Percentiles rank a stretch among this genome's conserved stretches.
Conservation (phyloP, 2,888 invertebrate genomes). For the Apoda limacodes region DNA sequence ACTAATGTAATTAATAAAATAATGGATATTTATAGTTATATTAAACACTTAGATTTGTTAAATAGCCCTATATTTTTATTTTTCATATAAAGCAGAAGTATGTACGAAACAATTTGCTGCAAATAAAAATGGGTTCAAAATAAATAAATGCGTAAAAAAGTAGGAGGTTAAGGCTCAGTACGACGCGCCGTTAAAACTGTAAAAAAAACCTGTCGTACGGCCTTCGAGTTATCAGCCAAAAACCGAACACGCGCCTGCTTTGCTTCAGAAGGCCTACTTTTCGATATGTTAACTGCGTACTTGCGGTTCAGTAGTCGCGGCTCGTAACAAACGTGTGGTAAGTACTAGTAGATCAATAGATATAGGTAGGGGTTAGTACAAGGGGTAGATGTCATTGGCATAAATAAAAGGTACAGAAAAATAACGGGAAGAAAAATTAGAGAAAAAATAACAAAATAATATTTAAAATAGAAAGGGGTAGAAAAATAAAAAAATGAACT, state of each 20-base stretch:
- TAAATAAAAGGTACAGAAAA: conserved; percentile 43
- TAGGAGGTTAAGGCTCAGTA: too few relatives aligned
- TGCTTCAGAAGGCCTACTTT: conserved; percentile 32
- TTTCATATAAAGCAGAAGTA: too few relatives aligned
- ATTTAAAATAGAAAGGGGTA: conserved; percentile 24
- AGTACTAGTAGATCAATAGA: too few relatives aligned
- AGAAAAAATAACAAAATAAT: conserved; percentile 25
- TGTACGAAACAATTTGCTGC: too few relatives aligned
- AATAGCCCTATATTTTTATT: too few relatives aligned
- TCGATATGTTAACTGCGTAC: conserved; percentile 18
- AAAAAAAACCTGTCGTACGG: conserved; percentile 58
- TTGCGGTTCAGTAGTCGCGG: conserved; percentile 5
- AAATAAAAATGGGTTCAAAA: too few relatives aligned
- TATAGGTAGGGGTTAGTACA: conserved; percentile 35
- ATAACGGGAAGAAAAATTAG: conserved; percentile 24
- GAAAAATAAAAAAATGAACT: conserved; percentile 33
- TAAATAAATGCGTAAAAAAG: too few relatives aligned
- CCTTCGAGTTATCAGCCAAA: conserved; percentile 57
- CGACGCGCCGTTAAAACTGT: conserved; percentile 65
- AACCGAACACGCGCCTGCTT: conserved; percentile 33
- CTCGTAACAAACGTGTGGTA: too few relatives aligned
- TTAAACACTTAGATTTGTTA: too few relatives aligned
- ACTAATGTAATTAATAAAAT: too few relatives aligned
- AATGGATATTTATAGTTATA: too few relatives aligned
- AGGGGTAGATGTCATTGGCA: conserved; percentile 64